A percentile compares a stretch with the other conserved stretches of the same genome.
phyloP scores from a whole-genome alignment of 37 sponge, comb jelly and placozoan genomes.

The Hormiphora californensis region DNA sequence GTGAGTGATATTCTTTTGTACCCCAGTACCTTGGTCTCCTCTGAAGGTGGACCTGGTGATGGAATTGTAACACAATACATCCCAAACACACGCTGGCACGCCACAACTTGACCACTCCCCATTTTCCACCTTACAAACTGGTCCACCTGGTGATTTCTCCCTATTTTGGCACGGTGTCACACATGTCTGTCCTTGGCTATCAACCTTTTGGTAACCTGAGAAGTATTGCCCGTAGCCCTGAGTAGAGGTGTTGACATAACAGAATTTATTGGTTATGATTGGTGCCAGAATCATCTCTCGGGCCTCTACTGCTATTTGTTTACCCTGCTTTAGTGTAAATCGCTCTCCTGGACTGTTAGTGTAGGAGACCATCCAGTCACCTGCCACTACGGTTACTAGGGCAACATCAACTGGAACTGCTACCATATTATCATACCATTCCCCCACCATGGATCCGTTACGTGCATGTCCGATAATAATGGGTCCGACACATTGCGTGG shows the following conservation, averaged over 20 bases:
- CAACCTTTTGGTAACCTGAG: not conserved
- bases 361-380: not conserved
- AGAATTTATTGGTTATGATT: not conserved
- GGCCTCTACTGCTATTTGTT: not conserved
- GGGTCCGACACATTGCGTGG: not conserved
- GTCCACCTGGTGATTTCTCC: not conserved
- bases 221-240: not conserved
- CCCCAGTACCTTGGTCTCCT: not conserved
- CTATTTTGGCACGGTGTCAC: not conserved
- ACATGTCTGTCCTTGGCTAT: not conserved
- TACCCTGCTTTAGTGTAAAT: not conserved
- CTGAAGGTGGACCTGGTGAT: not conserved
- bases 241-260: not conserved
- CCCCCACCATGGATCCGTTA: not conserved
- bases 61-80: not conserved
- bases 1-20: not conserved
- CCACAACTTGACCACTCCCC: not conserved
- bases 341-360: not conserved
- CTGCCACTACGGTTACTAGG: not conserved
- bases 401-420: not conserved
- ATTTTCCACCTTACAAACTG: not conserved
- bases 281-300: not conserved
- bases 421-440: not conserved
- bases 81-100: not conserved
- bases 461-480: not conserved